Conservation (phyloP, 2,113 vertebrate species). For the Felis chaus region DNA sequence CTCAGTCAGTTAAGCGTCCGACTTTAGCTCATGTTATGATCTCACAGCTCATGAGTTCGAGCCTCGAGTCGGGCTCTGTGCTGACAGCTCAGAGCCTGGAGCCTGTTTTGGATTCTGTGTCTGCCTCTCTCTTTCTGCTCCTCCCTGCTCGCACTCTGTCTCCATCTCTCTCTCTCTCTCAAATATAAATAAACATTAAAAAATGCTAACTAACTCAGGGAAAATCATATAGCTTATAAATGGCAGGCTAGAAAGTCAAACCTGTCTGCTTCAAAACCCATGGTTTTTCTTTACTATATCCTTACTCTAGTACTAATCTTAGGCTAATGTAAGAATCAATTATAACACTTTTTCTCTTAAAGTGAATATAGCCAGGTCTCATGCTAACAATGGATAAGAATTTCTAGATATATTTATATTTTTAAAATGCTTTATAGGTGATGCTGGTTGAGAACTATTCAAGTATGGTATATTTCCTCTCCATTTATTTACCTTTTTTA, state of each 20-base stretch:
- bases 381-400: neutral
- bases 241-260: neutral
- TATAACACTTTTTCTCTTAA: neutral
- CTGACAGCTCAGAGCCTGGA: too few species aligned
- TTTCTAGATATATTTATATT: neutral
- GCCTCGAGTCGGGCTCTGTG: too few species aligned
- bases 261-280: neutral
- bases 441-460: neutral
- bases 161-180: neutral
- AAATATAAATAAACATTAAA: too few species aligned
- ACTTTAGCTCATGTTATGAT: neutral
- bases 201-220: neutral
- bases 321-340: neutral
- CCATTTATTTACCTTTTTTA: neutral
- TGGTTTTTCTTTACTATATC: neutral
- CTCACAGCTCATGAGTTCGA: neutral
- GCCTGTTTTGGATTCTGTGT: too few species aligned
- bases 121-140: neutral
- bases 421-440: neutral
- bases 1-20: neutral
- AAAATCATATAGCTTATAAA: neutral
- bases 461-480: neutral
- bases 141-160: neutral
- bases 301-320: neutral
- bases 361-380: neutral